Percentiles rank a stretch among this genome's conserved stretches.
phyloP scores from a whole-genome alignment of 92 coral and sea anemone genomes.

The Virgularia gustaviana region DNA sequence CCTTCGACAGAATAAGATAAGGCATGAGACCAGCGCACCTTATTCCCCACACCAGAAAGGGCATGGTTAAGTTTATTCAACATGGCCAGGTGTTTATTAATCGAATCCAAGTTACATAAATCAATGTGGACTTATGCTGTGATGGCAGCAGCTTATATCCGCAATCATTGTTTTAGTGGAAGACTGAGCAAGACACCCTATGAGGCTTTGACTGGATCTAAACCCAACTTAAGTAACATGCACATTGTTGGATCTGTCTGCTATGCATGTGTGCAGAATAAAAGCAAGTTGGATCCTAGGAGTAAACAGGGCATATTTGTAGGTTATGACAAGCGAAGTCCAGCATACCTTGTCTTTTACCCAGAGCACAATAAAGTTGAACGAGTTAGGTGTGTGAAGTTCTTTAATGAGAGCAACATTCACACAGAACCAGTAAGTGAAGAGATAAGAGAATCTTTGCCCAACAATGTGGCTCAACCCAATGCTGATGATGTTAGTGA shows the following conservation, averaged over 20 bases:
- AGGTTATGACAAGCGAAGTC: too few relatives aligned
- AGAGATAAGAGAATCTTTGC: background rate
- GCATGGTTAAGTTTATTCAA: too few relatives aligned
- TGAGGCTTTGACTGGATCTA: too few relatives aligned
- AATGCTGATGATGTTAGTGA: background rate
- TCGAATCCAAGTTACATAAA: too few relatives aligned
- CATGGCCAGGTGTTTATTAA: too few relatives aligned
- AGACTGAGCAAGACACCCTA: too few relatives aligned
- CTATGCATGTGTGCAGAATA: conserved; percentile 33
- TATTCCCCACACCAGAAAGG: too few relatives aligned
- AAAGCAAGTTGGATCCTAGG: conserved; percentile 28
- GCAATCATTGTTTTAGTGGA: conserved; percentile 43
- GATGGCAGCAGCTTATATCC: conserved; percentile 48
- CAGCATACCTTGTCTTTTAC: background rate
- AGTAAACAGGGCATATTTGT: conserved; percentile 38
- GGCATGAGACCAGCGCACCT: too few relatives aligned
- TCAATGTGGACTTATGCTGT: conserved; percentile 57
- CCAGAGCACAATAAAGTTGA: conserved; percentile 25
- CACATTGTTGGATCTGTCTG: conserved; percentile 50
- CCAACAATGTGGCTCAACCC: background rate
- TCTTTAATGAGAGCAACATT: background rate
- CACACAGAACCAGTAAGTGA: background rate
- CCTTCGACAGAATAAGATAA: too few relatives aligned
- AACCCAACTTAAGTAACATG: conserved; percentile 41
- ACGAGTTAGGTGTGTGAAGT: conserved; percentile 29